Conservation (phyloP, 2,113 vertebrate genomes). For the Cromileptes altivelis region DNA sequence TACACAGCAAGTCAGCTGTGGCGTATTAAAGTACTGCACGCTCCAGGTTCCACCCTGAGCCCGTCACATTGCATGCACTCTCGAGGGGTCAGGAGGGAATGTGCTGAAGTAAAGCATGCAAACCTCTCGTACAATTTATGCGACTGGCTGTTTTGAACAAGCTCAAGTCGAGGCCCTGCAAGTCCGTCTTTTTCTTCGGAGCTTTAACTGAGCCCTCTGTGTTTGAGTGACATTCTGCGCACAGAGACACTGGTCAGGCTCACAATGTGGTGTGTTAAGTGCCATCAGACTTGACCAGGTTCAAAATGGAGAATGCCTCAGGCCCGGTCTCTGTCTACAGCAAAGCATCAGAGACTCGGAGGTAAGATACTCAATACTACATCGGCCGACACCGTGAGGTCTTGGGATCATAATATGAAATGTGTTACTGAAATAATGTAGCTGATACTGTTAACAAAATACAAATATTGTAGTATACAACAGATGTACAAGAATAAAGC, state of each 20-base stretch:
- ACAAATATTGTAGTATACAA: constrained; percentile 71
- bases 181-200: background rate
- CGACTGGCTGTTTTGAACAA: constrained; percentile 16
- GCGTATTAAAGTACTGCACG: constrained; percentile 48
- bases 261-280: background rate
- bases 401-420: constrained; percentile 55
- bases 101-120: constrained; percentile 73
- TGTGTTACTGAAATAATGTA: constrained; percentile 69
- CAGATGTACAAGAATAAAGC: constrained; percentile 75
- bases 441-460: constrained; percentile 68
- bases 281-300: constrained; percentile 30
- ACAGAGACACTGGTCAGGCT: constrained; percentile 30
- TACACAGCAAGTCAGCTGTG: constrained; percentile 39
- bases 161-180: background rate
- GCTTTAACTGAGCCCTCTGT: constrained; percentile 29
- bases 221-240: constrained; percentile 39
- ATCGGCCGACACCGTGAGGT: constrained; percentile 46
- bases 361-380: constrained; percentile 51
- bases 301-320: constrained; percentile 18
- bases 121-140: constrained; percentile 11
- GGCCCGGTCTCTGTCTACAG: constrained; percentile 28
- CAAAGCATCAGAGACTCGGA: constrained; percentile 49
- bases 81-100: constrained; percentile 63
- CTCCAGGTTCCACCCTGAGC: constrained; percentile 35
- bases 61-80: constrained; percentile 22